Base-by-base conservation (phyloP, 2,113 vertebrate species). In the Nannospalax galili region DNA sequence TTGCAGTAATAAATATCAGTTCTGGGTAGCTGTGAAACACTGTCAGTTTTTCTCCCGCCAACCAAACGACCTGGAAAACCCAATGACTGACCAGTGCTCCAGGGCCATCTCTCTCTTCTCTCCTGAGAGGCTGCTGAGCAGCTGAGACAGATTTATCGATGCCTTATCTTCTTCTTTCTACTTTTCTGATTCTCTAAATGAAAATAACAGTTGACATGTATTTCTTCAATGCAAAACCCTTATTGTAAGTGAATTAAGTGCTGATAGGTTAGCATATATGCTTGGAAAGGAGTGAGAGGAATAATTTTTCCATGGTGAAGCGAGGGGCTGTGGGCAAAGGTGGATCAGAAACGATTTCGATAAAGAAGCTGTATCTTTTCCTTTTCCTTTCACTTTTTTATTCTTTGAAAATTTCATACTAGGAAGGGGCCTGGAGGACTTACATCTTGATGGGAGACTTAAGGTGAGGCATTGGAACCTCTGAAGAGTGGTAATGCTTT, bases 191-290 rank as follows among this genome's bases (percentile, higher is more conserved):
- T 80, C 26, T 30, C n/a, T n/a, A 56, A 67, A n/a, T 74, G 28
- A 90, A 87, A 84, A 35, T 58, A 67, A 56, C 32, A 40, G 14
- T 12, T 0, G 35, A 45, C 3, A 4, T 7, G 28, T 5, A 67
- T 84, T 70, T 62, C 40, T 74, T 79, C 26, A 56, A 60, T 11
- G 14, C 48, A 65, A 87, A 90, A 69, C 90, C n/a, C 17, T 65
- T 45, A 81, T 70, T 52, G 72, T 37, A 82, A 35, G 30, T 32
- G 52, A 58, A 62, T 17, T 32, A 62, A 24, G 12, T 60, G 19
- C 40, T 9, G 0, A 32, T 1, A 26, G n/a, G 6, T 30, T 5
- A 42, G 5, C 64, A 15, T 1, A 15, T 1, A 17, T 8, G 10
- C 20, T 15, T 56, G 79, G 67, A 1, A 64, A 84, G 22, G 0